Conservation (phyloP, 1,140 invertebrate genomes). For the Drosophila mauritiana region DNA sequence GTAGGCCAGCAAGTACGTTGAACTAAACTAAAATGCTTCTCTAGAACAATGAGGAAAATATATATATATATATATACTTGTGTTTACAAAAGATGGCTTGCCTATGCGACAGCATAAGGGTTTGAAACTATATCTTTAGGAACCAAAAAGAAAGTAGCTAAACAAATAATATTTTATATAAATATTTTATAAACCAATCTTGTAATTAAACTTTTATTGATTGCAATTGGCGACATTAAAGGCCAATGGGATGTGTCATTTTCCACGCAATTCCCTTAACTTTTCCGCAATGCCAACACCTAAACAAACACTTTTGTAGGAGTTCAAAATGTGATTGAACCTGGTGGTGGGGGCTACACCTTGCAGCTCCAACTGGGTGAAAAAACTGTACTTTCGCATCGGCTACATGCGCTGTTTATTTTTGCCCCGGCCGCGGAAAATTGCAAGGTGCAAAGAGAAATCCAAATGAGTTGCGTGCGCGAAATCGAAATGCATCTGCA, state of each 20-base stretch:
- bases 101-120: not conserved
- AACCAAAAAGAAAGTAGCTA: not conserved
- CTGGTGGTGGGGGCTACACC: constrained; percentile 31
- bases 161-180: too few species aligned
- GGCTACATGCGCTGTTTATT: constrained; percentile 51
- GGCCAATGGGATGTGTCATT: not conserved
- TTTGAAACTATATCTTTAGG: not conserved
- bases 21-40: constrained; percentile 58
- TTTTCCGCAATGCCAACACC: constrained; percentile 12
- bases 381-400: constrained; percentile 32
- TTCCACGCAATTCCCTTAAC: not conserved
- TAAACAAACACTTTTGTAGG: constrained; percentile 22
- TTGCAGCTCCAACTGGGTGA: constrained; percentile 16
- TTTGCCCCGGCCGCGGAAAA: constrained; percentile 21
- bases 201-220: not conserved
- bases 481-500: constrained; percentile 52
- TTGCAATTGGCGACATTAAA: not conserved
- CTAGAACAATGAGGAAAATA: constrained; percentile 4
- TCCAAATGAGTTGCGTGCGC: constrained; percentile 58
- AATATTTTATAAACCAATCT: not conserved
- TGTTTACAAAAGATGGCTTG: not conserved
- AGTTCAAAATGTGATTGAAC: constrained; percentile 81
- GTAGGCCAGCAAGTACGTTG: constrained; percentile 82
- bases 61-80: constrained; percentile 1
- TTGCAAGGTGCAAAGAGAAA: constrained; percentile 65